Evolutionary conservation across 2,888 invertebrate species (phyloP), one percentile per base, ranked within the genome.

Genomic region (Apoderus coryli): DNA sequence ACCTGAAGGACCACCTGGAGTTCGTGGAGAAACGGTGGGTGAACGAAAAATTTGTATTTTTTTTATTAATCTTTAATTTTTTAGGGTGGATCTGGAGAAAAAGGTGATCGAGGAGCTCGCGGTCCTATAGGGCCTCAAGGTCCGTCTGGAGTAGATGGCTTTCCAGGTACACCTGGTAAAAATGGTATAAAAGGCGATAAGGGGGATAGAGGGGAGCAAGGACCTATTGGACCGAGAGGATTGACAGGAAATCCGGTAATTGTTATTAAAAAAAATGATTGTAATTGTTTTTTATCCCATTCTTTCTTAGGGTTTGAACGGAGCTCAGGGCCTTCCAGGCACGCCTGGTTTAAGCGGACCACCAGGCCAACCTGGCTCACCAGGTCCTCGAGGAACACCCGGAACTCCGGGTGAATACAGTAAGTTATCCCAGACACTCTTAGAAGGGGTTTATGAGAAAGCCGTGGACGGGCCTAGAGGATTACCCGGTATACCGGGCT

Each of bases 391-490:
- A n/a, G 65, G 65, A 4, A 49, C 56, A 5, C 54, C 61, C 19
- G 65, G 65, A 3, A 50, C 52, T 4, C 48, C 52, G 2, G 53
- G 58, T 16, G 22, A 41, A 37, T 29, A 51, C 45, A 36, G 49
- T 32, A 35, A 42, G 41, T 27, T 45, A 46, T 28, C 42, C 14
- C 48, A 45, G 36, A n/a, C n/a, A n/a, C 33, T 48, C 11, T 35
- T 48, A 28, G 36, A 44, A 9, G 47, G 45, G 23, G 34, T 35
- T 16, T 27, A 38, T 16, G 37, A 41, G 25, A 61, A 64, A 11
- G 71, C 64, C 25, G 49, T 56, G 3, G 49, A 53, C 32, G 68
- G 68, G 22, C 60, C 64, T 2, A 56, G 65, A 45, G 73, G 74
- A 26, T 51, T 60, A 22, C 65, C 69, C 6, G 73, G 70, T 15